Conservation (phyloP, 2,888 invertebrate genomes). For the Rutpela maculata region DNA sequence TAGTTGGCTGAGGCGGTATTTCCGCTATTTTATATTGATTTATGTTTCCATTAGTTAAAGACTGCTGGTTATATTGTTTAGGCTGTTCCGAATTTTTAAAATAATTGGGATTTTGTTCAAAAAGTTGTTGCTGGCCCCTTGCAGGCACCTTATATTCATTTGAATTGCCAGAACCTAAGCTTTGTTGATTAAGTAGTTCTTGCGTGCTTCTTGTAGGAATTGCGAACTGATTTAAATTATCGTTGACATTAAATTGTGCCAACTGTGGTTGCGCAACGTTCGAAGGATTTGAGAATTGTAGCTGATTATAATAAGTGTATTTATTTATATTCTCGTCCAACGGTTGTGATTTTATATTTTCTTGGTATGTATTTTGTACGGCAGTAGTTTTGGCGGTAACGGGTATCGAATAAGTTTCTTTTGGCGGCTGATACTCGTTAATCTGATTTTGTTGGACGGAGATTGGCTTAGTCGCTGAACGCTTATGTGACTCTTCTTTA, state of each 20-base stretch:
- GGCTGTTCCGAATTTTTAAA: conserved; percentile 1
- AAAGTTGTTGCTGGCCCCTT: neutral
- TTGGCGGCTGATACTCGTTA: conserved; percentile 39
- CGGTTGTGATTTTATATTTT: conserved; percentile 28
- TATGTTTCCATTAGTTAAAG: neutral
- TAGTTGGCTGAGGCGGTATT: neutral
- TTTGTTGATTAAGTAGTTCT: conserved; percentile 6
- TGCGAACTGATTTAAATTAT: conserved; percentile 34
- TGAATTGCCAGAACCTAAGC: neutral
- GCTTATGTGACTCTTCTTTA: conserved; percentile 56
- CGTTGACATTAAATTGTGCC: conserved; percentile 40
- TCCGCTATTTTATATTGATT: neutral
- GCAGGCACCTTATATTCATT: neutral
- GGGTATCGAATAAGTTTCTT: conserved; percentile 15
- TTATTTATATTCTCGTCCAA: conserved; percentile 11
- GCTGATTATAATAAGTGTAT: neutral
- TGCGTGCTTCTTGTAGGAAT: conserved; percentile 29
- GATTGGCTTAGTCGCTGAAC: conserved; percentile 44
- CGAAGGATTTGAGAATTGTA: neutral
- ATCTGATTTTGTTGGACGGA: conserved; percentile 38
- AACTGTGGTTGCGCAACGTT: conserved; percentile 44
- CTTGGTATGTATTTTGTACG: neutral
- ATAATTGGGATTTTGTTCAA: neutral
- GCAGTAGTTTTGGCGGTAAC: neutral
- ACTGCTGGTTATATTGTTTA: conserved; percentile 14